Conservation (phyloP, 2,797 vertebrate species). For the Lutjanus argentimaculatus region DNA sequence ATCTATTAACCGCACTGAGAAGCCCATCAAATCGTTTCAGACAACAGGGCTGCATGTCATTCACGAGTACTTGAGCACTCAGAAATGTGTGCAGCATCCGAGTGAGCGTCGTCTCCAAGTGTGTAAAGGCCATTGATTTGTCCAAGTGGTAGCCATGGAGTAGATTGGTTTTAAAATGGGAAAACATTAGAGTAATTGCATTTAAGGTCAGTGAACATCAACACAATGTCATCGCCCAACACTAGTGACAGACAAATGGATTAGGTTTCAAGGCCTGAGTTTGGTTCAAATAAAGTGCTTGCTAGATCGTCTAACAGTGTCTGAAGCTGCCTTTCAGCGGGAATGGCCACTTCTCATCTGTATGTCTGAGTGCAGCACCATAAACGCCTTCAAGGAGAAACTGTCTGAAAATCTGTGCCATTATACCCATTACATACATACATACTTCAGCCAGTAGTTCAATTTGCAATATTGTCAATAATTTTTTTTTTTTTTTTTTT, state of each 20-base stretch:
- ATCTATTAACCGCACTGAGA: conserved; percentile 39
- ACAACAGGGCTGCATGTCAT: conserved; percentile 39
- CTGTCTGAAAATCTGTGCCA: background rate
- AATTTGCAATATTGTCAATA: too few relatives aligned
- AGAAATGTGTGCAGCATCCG: conserved; percentile 49
- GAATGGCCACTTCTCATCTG: background rate
- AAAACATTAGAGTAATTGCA: conserved; percentile 28
- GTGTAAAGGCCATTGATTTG: conserved; percentile 37
- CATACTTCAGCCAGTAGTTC: too few relatives aligned
- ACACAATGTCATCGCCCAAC: conserved; percentile 24
- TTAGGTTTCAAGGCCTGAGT: conserved; percentile 4
- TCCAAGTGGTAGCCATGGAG: conserved; percentile 12
- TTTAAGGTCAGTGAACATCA: conserved; percentile 37
- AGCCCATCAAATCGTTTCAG: conserved; percentile 42
- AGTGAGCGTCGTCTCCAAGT: background rate
- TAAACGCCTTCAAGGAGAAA: conserved; percentile 3
- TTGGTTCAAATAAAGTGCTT: background rate
- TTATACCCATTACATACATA: too few relatives aligned
- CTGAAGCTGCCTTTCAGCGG: background rate
- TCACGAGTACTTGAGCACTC: conserved; percentile 51
- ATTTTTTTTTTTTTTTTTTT: too few relatives aligned
- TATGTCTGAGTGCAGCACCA: background rate
- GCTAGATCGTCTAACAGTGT: background rate
- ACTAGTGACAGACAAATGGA: background rate
- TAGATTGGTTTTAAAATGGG: conserved; percentile 36